Percentiles rank a stretch among this genome's conserved stretches.
phyloP scores from a whole-genome alignment of 2,888 invertebrate species.

The Leucania comma region DNA sequence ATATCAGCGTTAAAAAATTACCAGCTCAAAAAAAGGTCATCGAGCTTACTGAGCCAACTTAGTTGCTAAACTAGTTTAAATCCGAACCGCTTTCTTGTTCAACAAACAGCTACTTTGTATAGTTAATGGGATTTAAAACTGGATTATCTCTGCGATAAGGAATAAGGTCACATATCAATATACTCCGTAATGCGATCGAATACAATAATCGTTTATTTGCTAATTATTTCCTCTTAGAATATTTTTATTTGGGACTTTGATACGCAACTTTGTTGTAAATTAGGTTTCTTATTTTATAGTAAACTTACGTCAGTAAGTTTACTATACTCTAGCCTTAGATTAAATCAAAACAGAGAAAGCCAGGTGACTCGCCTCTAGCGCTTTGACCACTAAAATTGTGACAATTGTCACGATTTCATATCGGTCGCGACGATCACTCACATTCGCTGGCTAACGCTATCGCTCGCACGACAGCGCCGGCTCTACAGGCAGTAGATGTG shows the following conservation, averaged over 20 bases:
- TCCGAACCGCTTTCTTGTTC: constrained; percentile 33
- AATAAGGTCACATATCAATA: constrained; percentile 19
- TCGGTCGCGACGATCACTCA: too few species aligned
- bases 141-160: constrained; percentile 41
- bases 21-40: background rate
- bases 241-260: constrained; percentile 6
- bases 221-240: constrained; percentile 25
- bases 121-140: constrained; percentile 12
- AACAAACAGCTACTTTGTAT: constrained; percentile 21
- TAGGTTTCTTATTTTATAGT: background rate
- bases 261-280: constrained; percentile 49
- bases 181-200: constrained; percentile 7
- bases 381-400: too few species aligned
- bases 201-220: constrained; percentile 37
- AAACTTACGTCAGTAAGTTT: too few species aligned
- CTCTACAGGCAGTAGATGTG: too few species aligned
- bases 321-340: too few species aligned
- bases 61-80: constrained; percentile 24
- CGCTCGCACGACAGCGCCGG: too few species aligned
- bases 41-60: constrained; percentile 13
- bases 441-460: too few species aligned
- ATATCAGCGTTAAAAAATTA: too few species aligned
- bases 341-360: too few species aligned
- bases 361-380: too few species aligned
- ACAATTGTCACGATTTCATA: too few species aligned